Conservation (phyloP, 2,888 invertebrate species). For the Cotesia congregata region DNA sequence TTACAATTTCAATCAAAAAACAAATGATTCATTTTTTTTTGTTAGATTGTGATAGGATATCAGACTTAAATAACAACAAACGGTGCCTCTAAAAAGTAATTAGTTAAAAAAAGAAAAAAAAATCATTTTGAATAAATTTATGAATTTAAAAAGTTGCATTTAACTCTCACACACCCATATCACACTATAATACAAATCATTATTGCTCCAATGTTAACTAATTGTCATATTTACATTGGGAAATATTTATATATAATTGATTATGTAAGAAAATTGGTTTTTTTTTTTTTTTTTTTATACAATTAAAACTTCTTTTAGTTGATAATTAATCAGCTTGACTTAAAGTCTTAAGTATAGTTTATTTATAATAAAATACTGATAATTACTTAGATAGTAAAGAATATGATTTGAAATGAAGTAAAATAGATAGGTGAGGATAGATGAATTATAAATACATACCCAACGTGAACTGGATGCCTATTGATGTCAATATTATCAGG, state of each 20-base stretch:
- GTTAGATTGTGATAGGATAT: neutral
- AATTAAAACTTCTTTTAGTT: neutral
- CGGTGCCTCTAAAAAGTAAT: neutral
- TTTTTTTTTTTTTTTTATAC: neutral
- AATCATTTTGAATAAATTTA: neutral
- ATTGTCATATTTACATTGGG: constrained; percentile 51
- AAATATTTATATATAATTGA: constrained; percentile 13
- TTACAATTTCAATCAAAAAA: neutral
- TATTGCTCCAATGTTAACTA: constrained; percentile 64
- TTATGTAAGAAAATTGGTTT: constrained; percentile 2
- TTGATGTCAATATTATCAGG: constrained; percentile 77
- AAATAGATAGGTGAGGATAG: neutral
- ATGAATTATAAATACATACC: constrained; percentile 71
- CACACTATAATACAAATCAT: constrained; percentile 70
- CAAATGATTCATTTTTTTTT: neutral
- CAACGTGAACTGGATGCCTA: constrained; percentile 77
- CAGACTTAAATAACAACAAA: neutral
- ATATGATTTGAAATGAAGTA: constrained; percentile 7
- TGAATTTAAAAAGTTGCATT: constrained; percentile 44
- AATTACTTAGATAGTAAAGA: constrained; percentile 4
- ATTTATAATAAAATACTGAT: constrained; percentile 12
- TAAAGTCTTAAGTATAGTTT: constrained; percentile 14
- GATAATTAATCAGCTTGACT: neutral
- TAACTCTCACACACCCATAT: constrained; percentile 59
- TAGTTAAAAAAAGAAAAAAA: neutral